phyloP scores from a whole-genome alignment of 2,113 vertebrate genomes.

The Saccopteryx bilineata region DNA sequence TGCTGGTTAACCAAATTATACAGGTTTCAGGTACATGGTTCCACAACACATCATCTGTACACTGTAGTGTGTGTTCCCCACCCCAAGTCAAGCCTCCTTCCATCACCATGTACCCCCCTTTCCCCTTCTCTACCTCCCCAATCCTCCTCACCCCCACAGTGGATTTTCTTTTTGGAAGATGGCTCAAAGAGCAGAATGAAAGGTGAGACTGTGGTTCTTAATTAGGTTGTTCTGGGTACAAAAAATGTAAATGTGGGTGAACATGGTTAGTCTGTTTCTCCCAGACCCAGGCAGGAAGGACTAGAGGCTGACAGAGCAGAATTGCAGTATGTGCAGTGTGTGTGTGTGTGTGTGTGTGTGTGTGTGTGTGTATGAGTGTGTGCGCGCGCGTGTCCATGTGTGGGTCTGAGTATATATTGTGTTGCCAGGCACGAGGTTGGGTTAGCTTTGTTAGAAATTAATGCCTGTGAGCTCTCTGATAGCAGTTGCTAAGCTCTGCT shows the following conservation, averaged over 20 bases:
- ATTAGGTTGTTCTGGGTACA: not conserved
- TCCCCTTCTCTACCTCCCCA: not conserved
- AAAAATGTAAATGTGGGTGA: constrained; percentile 3
- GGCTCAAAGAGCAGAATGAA: not conserved
- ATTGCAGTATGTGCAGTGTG: not conserved
- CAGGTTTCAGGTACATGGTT: not conserved
- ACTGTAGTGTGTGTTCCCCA: not conserved
- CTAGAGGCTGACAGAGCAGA: not conserved
- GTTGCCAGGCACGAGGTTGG: not conserved
- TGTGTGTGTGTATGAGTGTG: accelerated
- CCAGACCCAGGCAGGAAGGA: not conserved
- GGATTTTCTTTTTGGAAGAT: constrained; percentile 43
- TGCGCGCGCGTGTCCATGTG: not conserved
- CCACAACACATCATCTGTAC: not conserved
- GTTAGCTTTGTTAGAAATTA: constrained; percentile 58
- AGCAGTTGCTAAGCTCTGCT: constrained; percentile 45
- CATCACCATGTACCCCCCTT: not conserved
- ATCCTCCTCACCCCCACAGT: not conserved
- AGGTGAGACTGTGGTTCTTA: constrained; percentile 21
- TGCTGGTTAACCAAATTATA: not conserved
- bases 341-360: too few relatives aligned
- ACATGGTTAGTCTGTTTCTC: constrained; percentile 35
- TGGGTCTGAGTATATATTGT: not conserved
- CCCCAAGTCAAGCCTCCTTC: not conserved
- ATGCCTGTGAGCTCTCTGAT: constrained; percentile 52